Conservation (phyloP, 2,888 invertebrate species). For the Leptinotarsa haldemani region DNA sequence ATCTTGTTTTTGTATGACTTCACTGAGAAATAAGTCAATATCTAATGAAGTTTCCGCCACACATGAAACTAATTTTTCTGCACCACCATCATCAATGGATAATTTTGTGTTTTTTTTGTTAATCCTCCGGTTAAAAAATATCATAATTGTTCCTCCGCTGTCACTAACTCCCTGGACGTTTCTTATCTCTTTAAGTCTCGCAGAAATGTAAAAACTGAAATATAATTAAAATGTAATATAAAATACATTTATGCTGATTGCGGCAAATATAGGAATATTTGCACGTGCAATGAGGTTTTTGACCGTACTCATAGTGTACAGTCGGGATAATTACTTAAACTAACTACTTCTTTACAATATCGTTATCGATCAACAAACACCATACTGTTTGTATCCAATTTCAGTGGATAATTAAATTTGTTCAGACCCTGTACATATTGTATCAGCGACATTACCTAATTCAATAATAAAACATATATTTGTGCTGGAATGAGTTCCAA, state of each 20-base stretch:
- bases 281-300: conserved; percentile 2
- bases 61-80: too few relatives aligned
- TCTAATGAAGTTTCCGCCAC: too few relatives aligned
- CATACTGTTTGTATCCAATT: neutral
- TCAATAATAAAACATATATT: conserved; percentile 10
- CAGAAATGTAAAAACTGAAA: too few relatives aligned
- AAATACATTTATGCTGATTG: neutral
- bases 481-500: neutral
- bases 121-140: too few relatives aligned
- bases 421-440: neutral
- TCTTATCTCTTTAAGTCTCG: too few relatives aligned
- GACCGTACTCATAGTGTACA: neutral
- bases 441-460: conserved; percentile 1
- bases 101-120: too few relatives aligned
- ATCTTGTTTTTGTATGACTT: too few relatives aligned
- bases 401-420: neutral
- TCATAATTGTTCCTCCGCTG: too few relatives aligned
- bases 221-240: too few relatives aligned
- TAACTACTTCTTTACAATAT: neutral
- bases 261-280: neutral
- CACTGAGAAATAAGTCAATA: too few relatives aligned
- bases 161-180: too few relatives aligned
- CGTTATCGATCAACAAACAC: neutral
- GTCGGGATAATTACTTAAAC: neutral
- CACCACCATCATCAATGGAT: too few relatives aligned